These are phyloP conservation scores for Oxytorus armatus DNA, from an alignment of 2,888 invertebrate genomes.

Conservation along the genomic window DNA sequence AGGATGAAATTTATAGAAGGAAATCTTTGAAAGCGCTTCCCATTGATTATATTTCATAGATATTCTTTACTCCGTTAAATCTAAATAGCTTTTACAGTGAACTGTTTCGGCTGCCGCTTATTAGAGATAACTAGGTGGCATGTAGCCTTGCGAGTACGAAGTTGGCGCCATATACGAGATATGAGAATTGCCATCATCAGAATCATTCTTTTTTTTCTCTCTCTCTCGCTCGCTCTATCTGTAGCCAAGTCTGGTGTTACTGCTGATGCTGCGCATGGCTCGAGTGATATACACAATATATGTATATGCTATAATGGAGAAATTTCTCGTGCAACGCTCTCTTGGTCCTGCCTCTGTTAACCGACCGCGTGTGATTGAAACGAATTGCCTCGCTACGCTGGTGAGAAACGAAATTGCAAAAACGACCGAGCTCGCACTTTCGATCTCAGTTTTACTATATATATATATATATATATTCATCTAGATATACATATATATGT, in stretches of 20 bases:
- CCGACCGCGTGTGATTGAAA: slow-evolving; percentile 70
- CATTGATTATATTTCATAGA: neutral
- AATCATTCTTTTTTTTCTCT: slow-evolving; percentile 30
- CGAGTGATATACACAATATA: slow-evolving; percentile 16
- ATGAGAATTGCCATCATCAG: slow-evolving; percentile 64
- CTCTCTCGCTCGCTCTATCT: slow-evolving; percentile 22
- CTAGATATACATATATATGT: neutral
- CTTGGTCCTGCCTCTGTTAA: slow-evolving; percentile 51
- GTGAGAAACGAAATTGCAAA: slow-evolving; percentile 70
- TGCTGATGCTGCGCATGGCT: slow-evolving; percentile 39
- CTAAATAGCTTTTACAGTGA: slow-evolving; percentile 34
- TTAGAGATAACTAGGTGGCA: slow-evolving; percentile 78
- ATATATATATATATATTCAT: neutral
- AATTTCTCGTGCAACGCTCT: slow-evolving; percentile 49
- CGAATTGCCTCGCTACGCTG: slow-evolving; percentile 64
- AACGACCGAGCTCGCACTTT: slow-evolving; percentile 62
- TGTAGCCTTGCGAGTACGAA: slow-evolving; percentile 69
- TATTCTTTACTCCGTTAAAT: slow-evolving; percentile 11
- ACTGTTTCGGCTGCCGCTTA: slow-evolving; percentile 65
- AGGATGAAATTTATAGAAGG: neutral
- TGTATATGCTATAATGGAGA: neutral
- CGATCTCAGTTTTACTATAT: slow-evolving; percentile 54
- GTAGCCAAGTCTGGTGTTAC: slow-evolving; percentile 22
- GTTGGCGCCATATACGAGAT: slow-evolving; percentile 64
- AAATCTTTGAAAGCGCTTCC: neutral